A percentile compares a stretch with the other conserved stretches of the same genome.
Conservation (phyloP, 1,140 invertebrate species). For the Rhopalosiphum padi region DNA sequence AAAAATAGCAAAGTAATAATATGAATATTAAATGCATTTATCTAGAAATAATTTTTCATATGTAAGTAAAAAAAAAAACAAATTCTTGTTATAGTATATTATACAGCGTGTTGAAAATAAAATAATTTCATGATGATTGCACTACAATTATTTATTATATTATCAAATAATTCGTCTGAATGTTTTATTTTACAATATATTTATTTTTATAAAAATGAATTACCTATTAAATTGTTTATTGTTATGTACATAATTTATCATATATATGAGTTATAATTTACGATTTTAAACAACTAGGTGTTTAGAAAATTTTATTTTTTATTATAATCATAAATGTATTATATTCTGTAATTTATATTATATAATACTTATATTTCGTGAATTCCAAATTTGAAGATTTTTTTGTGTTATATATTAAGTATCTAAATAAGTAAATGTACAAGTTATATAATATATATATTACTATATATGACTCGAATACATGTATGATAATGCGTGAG, state of each 20-base stretch:
- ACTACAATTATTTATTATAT: background rate
- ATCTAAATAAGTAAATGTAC: slow-evolving; percentile 21
- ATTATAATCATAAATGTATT: too few relatives aligned
- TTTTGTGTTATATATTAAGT: background rate
- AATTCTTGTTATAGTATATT: background rate
- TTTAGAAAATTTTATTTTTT: background rate
- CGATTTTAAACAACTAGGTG: too few relatives aligned
- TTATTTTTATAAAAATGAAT: too few relatives aligned
- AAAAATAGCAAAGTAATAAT: background rate
- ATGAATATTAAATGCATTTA: background rate
- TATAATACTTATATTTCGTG: background rate
- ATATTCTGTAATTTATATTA: background rate
- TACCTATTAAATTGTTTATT: too few relatives aligned
- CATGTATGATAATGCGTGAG: background rate
- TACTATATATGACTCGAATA: background rate
- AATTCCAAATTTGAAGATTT: background rate
- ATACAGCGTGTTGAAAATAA: background rate
- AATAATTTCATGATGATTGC: background rate
- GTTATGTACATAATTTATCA: too few relatives aligned
- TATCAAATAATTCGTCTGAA: background rate
- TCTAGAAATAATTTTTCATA: background rate
- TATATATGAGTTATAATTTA: too few relatives aligned
- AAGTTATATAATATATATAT: background rate
- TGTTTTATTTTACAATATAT: background rate
- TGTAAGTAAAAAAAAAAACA: background rate